phyloP scores from a whole-genome alignment of 2,797 vertebrate genomes.

The Rhincodon typus region DNA sequence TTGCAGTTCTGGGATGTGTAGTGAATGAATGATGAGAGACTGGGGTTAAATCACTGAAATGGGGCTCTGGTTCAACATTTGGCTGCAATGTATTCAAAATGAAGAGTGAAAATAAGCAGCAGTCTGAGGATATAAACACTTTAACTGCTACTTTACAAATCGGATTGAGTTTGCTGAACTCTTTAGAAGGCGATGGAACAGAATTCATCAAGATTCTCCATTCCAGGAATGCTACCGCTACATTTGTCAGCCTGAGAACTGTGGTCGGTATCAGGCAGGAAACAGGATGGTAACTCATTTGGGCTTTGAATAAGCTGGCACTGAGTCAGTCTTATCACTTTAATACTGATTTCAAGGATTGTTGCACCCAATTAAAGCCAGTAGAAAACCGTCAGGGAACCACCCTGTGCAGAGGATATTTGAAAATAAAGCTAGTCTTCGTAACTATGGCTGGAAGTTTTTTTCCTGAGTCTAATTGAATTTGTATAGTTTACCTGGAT shows the following conservation, averaged over 20 bases:
- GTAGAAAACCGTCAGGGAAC: neutral
- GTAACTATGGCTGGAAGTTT: neutral
- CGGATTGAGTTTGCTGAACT: too few species aligned
- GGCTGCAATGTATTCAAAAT: neutral
- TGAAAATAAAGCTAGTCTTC: neutral
- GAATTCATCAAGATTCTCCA: neutral
- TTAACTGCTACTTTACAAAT: too few species aligned
- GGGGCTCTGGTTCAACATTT: neutral
- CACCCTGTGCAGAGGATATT: neutral
- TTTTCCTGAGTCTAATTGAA: neutral
- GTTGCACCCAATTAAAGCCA: neutral
- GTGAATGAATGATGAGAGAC: neutral
- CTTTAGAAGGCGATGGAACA: neutral
- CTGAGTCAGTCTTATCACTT: too few species aligned
- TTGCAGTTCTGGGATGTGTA: neutral
- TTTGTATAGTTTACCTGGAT: neutral
- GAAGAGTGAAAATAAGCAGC: neutral
- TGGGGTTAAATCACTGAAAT: neutral
- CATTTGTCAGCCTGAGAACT: neutral
- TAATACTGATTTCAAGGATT: neutral
- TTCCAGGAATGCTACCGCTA: neutral
- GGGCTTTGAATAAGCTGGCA: neutral
- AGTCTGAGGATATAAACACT: neutral
- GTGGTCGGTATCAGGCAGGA: neutral
- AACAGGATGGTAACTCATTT: neutral